Conservation (phyloP, 1,140 invertebrate species). For the Micrasema minimum region DNA sequence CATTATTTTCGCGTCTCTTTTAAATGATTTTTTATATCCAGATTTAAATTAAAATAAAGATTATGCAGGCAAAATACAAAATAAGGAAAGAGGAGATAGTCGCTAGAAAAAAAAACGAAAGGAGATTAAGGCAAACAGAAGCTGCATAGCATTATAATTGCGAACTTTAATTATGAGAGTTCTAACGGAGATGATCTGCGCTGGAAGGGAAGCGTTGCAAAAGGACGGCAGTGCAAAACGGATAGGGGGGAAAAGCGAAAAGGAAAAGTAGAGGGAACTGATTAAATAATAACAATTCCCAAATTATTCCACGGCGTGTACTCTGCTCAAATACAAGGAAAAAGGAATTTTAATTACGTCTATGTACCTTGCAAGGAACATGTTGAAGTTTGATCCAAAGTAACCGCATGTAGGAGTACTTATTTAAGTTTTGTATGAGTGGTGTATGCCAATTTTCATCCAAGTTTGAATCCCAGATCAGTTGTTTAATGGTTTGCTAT, state of each 20-base stretch:
- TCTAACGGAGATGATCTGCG: constrained; percentile 7
- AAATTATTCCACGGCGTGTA: constrained; percentile 20
- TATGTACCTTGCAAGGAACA: constrained; percentile 10
- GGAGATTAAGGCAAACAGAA: constrained; percentile 11
- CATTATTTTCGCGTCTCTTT: too few relatives aligned
- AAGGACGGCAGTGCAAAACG: background rate
- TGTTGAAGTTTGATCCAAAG: background rate
- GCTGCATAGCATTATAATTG: constrained; percentile 26
- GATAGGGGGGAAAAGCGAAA: background rate
- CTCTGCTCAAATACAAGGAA: constrained; percentile 23
- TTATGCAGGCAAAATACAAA: too few relatives aligned
- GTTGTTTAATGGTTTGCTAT: too few relatives aligned
- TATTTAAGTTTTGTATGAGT: too few relatives aligned
- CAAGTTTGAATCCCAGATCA: too few relatives aligned
- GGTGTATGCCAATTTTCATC: too few relatives aligned
- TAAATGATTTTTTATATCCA: too few relatives aligned
- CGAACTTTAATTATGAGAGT: constrained; percentile 25
- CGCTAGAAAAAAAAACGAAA: background rate
- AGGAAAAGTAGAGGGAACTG: background rate
- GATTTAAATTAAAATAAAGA: too few relatives aligned
- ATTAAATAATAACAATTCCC: constrained; percentile 31
- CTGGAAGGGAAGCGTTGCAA: background rate
- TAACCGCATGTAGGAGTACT: too few relatives aligned
- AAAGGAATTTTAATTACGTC: constrained; percentile 27
- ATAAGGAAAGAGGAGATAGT: too few relatives aligned